Percentiles rank a stretch among this genome's conserved stretches.
Evolutionary conservation across 2,888 invertebrate species (phyloP).

Genomic region (Ophion ventricosus): DNA sequence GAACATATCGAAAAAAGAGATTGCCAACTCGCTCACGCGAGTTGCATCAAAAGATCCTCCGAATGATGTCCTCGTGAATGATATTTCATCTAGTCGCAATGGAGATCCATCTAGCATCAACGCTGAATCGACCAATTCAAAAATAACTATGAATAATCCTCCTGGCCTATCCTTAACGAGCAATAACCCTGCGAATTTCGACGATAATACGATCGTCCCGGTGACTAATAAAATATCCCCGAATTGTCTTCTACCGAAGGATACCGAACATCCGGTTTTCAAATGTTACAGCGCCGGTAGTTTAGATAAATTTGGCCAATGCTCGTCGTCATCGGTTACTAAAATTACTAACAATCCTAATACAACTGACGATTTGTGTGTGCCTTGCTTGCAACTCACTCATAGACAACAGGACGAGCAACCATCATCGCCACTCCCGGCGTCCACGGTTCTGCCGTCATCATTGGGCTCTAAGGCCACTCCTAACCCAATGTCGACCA

Average conservation of each 20-base stretch:
- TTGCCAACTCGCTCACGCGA: background rate
- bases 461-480: conserved; percentile 85
- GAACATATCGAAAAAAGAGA: conserved; percentile 1
- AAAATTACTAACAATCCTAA: conserved; percentile 78
- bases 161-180: background rate
- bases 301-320: conserved; percentile 66
- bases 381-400: conserved; percentile 81
- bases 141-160: conserved; percentile 29
- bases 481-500: conserved; percentile 84
- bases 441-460: conserved; percentile 66
- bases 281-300: conserved; percentile 72
- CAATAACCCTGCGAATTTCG: background rate
- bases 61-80: background rate
- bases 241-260: conserved; percentile 53
- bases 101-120: conserved; percentile 15
- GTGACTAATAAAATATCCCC: conserved; percentile 13
- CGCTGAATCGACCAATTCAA: conserved; percentile 38
- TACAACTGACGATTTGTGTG: conserved; percentile 82
- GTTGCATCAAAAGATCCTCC: background rate
- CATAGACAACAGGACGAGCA: conserved; percentile 79
- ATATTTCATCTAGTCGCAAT: background rate
- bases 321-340: conserved; percentile 56
- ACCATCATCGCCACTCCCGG: conserved; percentile 63
- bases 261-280: conserved; percentile 66
- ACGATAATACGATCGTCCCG: background rate